phyloP scores from a whole-genome alignment of 2,113 vertebrate genomes.

The Myiopsitta monachus region DNA sequence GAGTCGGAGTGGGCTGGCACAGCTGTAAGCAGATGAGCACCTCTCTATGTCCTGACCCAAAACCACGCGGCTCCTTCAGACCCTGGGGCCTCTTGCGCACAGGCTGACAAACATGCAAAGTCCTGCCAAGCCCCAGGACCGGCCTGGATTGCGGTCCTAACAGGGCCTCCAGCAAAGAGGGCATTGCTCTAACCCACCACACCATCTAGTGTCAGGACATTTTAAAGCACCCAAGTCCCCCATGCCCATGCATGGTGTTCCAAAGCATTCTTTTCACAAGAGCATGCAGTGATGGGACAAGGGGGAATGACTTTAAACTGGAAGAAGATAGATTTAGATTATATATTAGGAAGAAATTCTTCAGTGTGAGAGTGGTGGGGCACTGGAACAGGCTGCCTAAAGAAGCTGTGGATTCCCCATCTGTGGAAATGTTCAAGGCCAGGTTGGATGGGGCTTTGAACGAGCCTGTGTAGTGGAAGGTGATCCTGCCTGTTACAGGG shows the following conservation, averaged over 20 bases:
- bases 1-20: accelerated
- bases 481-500: background rate
- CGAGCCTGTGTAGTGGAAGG: background rate
- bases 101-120: background rate
- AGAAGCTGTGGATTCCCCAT: background rate
- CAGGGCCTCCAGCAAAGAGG: background rate
- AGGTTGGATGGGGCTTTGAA: background rate
- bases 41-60: background rate
- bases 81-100: background rate
- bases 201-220: conserved; percentile 54
- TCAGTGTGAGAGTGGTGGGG: background rate
- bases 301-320: background rate
- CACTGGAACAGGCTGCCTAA: background rate
- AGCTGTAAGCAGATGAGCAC: background rate
- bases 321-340: background rate
- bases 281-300: background rate
- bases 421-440: background rate
- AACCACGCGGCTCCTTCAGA: background rate
- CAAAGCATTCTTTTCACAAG: background rate
- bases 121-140: background rate
- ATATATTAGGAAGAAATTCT: background rate
- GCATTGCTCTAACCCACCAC: background rate
- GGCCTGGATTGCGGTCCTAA: background rate
- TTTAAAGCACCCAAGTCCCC: background rate
- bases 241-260: accelerated